Conservation (phyloP, 2,113 vertebrate genomes). For the Pygoscelis adeliae region DNA sequence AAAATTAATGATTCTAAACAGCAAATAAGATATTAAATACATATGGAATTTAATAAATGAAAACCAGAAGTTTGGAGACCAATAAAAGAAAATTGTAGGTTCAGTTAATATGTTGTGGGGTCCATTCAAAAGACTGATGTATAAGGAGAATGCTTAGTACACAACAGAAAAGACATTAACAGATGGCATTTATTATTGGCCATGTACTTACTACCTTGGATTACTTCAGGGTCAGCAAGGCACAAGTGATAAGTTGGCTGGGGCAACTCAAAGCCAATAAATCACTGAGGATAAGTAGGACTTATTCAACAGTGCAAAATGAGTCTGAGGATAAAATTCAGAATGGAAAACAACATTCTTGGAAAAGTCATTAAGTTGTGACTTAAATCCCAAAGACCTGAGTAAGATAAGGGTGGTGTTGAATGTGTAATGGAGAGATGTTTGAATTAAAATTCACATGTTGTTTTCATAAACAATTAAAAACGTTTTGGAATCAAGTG, state of each 20-base stretch:
- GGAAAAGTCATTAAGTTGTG: neutral
- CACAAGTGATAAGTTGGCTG: conserved; percentile 28
- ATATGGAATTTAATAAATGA: neutral
- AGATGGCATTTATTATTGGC: neutral
- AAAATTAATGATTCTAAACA: neutral
- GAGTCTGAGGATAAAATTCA: neutral
- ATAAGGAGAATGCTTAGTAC: neutral
- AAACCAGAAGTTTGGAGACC: neutral
- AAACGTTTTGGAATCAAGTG: neutral
- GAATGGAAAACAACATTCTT: neutral
- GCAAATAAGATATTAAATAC: neutral
- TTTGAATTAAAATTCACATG: neutral
- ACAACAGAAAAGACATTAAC: neutral
- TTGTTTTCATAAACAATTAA: neutral
- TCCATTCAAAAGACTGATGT: neutral
- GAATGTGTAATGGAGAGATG: neutral
- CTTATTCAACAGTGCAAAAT: conserved; percentile 20
- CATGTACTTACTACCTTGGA: conserved; percentile 22
- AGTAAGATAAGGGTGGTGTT: neutral
- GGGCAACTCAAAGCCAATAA: conserved; percentile 21
- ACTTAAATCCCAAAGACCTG: neutral
- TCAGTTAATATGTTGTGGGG: neutral
- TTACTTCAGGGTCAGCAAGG: conserved; percentile 9
- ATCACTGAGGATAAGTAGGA: neutral
- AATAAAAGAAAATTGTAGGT: neutral